Conservation (phyloP, 2,797 vertebrate species). For the Prionace glauca region DNA sequence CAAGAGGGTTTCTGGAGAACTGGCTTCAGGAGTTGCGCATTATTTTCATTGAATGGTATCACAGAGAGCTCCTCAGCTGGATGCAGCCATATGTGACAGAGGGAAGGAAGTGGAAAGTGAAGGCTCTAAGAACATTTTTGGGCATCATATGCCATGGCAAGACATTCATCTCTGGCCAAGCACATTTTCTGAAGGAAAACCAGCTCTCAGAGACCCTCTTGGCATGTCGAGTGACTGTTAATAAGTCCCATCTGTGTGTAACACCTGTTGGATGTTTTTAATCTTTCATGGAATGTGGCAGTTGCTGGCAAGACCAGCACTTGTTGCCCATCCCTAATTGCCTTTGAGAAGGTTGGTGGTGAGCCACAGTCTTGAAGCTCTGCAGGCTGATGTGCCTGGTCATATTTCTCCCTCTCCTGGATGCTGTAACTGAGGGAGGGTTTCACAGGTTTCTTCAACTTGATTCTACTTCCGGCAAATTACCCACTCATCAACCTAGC, state of each 20-base stretch:
- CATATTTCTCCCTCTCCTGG: background rate
- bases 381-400: background rate
- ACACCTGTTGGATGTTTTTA: background rate
- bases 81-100: background rate
- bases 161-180: background rate
- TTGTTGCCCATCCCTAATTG: background rate
- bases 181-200: background rate
- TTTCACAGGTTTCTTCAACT: background rate
- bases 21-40: background rate
- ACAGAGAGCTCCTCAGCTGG: background rate
- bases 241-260: background rate
- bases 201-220: background rate
- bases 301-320: background rate
- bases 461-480: background rate
- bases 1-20: too few relatives aligned
- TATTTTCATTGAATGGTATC: background rate
- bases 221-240: background rate
- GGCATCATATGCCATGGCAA: background rate
- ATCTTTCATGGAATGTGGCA: background rate
- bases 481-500: background rate
- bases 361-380: too few relatives aligned
- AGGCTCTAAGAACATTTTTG: background rate
- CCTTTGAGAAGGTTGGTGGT: background rate
- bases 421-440: background rate
- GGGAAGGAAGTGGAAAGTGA: background rate